Conservation (phyloP, 2,888 invertebrate genomes). For the Megamerina dolium region DNA sequence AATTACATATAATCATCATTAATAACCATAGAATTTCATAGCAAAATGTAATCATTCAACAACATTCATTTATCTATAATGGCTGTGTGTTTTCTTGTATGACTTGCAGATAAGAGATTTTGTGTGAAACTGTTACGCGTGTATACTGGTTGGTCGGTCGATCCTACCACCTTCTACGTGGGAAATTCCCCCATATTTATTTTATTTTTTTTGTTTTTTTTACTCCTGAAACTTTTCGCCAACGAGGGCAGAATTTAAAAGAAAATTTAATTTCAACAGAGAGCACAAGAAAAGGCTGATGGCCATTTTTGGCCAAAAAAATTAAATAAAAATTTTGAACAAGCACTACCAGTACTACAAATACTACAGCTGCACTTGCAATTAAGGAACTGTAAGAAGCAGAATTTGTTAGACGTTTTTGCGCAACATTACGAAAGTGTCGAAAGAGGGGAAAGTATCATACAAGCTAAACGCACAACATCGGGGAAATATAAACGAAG, state of each 20-base stretch:
- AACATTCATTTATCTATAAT: neutral
- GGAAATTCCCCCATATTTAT: neutral
- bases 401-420: too few species aligned
- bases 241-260: constrained; percentile 23
- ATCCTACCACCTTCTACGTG: neutral
- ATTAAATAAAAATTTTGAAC: too few species aligned
- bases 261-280: constrained; percentile 27
- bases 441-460: too few species aligned
- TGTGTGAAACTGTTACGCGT: too few species aligned
- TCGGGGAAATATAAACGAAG: too few species aligned
- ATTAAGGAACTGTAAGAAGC: too few species aligned
- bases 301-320: constrained; percentile 24
- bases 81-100: constrained; percentile 4
- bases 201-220: constrained; percentile 11
- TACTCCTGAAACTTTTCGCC: constrained; percentile 21
- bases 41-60: constrained; percentile 6
- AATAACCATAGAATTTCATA: too few species aligned
- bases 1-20: too few species aligned
- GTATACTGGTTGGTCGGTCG: constrained; percentile 7
- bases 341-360: too few species aligned
- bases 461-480: too few species aligned
- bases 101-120: constrained; percentile 7
- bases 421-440: too few species aligned
- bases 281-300: constrained; percentile 21
- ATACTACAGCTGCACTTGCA: too few species aligned